A percentile compares a stretch with the other conserved stretches of the same genome.
Conservation (phyloP, 2,113 vertebrate species). For the Pedetes capensis region DNA sequence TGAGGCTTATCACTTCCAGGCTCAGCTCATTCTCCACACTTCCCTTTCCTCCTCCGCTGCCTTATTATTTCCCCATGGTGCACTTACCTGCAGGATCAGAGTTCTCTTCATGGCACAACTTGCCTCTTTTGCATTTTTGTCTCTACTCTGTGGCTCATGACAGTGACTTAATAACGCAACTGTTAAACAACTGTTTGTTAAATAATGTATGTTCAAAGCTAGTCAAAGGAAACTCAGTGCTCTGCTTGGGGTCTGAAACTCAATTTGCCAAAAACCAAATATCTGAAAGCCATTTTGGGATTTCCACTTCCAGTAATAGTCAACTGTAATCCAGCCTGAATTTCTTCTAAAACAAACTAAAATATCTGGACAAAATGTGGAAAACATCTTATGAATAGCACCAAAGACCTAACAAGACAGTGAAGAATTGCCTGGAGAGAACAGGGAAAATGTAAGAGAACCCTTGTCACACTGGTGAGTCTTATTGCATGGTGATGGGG, state of each 20-base stretch:
- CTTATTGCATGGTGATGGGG: background rate
- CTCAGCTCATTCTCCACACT: background rate
- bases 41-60: background rate
- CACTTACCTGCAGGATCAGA: background rate
- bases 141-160: background rate
- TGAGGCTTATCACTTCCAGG: slow-evolving; percentile 14
- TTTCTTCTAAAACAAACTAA: background rate
- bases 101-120: background rate
- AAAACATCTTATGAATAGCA: background rate
- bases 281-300: background rate
- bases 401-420: background rate
- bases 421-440: background rate
- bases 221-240: background rate
- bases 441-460: background rate
- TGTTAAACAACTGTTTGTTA: background rate
- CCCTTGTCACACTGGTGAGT: too few relatives aligned
- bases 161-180: background rate
- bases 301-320: background rate
- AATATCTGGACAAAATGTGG: background rate
- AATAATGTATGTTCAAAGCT: background rate
- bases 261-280: background rate
- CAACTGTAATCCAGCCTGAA: background rate
- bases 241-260: background rate
- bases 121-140: background rate
- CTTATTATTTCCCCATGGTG: background rate